phyloP scores from a whole-genome alignment of 1,140 invertebrate species.

The Heliconius nattereri region DNA sequence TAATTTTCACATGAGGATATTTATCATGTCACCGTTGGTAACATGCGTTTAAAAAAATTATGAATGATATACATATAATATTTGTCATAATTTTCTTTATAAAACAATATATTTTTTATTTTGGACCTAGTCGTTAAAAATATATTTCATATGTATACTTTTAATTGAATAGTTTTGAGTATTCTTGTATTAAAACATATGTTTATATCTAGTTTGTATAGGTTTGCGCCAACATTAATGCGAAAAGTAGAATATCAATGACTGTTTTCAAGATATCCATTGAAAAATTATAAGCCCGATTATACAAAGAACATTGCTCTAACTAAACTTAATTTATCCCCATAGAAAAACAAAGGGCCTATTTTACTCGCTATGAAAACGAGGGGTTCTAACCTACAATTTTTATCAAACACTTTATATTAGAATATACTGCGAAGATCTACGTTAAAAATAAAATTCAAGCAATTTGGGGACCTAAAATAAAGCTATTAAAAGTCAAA shows the following conservation, averaged over 20 bases:
- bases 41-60: constrained; percentile 24
- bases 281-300: too few relatives aligned
- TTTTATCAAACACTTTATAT: constrained; percentile 61
- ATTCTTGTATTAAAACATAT: too few relatives aligned
- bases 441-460: constrained; percentile 16
- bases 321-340: constrained; percentile 20
- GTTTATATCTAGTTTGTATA: too few relatives aligned
- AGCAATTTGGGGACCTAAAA: constrained; percentile 21
- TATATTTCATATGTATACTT: too few relatives aligned
- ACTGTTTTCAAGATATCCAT: too few relatives aligned
- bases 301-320: not conserved
- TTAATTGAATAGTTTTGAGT: not conserved
- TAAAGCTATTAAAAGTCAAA: constrained; percentile 13
- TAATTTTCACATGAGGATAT: constrained; percentile 61
- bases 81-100: not conserved
- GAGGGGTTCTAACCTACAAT: constrained; percentile 62
- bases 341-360: constrained; percentile 39
- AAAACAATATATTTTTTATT: too few relatives aligned
- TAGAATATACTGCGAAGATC: constrained; percentile 32
- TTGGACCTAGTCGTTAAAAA: too few relatives aligned
- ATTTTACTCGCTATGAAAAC: constrained; percentile 35
- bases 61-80: not conserved
- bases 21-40: constrained; percentile 46
- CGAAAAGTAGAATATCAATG: too few relatives aligned
- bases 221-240: too few relatives aligned